Evolutionary conservation across 2,113 vertebrate genomes (phyloP), one percentile per base, ranked within the genome.

Genomic region (Zosterops hypoxanthus): DNA sequence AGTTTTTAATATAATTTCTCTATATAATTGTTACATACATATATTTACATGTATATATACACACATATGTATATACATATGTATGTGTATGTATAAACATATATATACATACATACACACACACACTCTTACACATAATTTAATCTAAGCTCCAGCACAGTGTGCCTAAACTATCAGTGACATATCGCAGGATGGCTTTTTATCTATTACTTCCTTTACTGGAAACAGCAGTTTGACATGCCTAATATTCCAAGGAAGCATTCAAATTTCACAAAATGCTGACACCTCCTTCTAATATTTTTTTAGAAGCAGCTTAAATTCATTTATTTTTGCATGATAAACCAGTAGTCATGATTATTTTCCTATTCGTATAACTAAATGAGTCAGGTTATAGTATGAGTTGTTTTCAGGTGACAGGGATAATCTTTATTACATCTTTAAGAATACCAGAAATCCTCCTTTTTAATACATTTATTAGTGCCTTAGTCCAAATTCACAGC

Each of bases 281-380:
- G 29, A 79, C 52, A 77, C 8, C 6, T 56, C n/a, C 71, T 42
- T 72, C 56, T 52, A 29, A 23, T 17, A 9, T 41, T 55, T 75
- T 77, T 82, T 47, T 46, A 82, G 63, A 66, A 94, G 16, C 12
- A 91, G 23, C 65, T 88, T 86, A 85, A 84, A 72, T 87, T 88
- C 5, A 59, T 44, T 76, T 82, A 46, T 88, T 92, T 94, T 93
- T 88, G 47, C 46, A 94, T 91, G 55, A 59, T 39, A 92, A 95
- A 82, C 65, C 68, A 76, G 50, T 41, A 92, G 82, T 8, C 26
- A 84, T 76, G 69, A 78, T 36, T 95, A 82, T 92, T 95, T 96
- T 95, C 49, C 73, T 94, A 92, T 65, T 90, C 5, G 3, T 77
- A 73, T 73, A 89, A 94, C 70, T 75, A 92, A 94, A 97, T 93